phyloP scores from a whole-genome alignment of 2,797 vertebrate genomes.

The Sebastes kiyomatsui region DNA sequence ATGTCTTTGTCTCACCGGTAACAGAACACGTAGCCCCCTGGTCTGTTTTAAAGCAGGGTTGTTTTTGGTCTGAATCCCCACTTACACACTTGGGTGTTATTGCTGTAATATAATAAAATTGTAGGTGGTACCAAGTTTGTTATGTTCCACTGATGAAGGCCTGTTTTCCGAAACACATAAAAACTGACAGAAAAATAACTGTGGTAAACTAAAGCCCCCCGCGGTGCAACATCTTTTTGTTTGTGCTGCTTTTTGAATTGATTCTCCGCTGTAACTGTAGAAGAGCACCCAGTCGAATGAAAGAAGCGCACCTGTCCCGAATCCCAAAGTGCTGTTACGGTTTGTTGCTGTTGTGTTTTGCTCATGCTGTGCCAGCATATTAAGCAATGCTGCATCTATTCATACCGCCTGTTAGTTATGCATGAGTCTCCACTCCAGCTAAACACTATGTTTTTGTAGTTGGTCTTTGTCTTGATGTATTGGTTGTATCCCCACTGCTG shows the following conservation, averaged over 20 bases:
- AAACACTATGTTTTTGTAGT: slow-evolving; percentile 6
- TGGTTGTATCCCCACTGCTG: slow-evolving; percentile 10
- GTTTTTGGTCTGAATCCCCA: not conserved
- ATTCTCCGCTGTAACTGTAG: slow-evolving; percentile 12
- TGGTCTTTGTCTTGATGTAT: slow-evolving; percentile 1
- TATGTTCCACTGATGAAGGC: not conserved
- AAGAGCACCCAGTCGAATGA: slow-evolving; percentile 1
- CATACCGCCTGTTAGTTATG: slow-evolving; percentile 21
- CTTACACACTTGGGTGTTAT: not conserved
- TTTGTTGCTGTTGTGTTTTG: slow-evolving; percentile 16
- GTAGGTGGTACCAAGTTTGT: not conserved
- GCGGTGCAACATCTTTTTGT: slow-evolving; percentile 21
- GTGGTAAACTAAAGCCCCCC: slow-evolving; percentile 6
- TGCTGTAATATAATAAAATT: not conserved
- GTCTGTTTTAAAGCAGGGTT: not conserved
- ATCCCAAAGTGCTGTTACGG: slow-evolving; percentile 5
- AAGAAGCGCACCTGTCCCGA: slow-evolving; percentile 32
- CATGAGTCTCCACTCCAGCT: slow-evolving; percentile 20
- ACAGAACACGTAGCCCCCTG: not conserved
- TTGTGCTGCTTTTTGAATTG: slow-evolving; percentile 25
- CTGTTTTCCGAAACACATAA: not conserved
- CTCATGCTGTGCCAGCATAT: slow-evolving; percentile 30
- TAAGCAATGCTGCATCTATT: slow-evolving; percentile 22
- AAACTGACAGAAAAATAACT: slow-evolving; percentile 20
- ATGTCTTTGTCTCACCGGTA: not conserved